Evolutionary conservation across 2,888 invertebrate species (phyloP).

Genomic region (Stenichneumon culpator): DNA sequence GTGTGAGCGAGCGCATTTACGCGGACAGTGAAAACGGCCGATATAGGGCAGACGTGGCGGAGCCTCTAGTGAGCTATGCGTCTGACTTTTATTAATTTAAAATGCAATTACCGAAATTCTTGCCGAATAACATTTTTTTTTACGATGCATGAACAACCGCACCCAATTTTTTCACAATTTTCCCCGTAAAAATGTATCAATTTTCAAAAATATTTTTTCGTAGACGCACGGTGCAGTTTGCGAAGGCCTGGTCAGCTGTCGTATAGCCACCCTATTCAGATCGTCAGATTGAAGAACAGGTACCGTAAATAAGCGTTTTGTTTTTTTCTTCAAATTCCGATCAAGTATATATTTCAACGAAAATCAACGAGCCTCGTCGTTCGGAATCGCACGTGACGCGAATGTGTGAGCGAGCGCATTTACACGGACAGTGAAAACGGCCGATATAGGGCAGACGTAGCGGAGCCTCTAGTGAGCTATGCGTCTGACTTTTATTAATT

Average conservation of each 20-base stretch:
- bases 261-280: too few species aligned
- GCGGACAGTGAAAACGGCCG: constrained; percentile 42
- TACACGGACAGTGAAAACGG: constrained; percentile 37
- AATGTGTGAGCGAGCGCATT: constrained; percentile 11
- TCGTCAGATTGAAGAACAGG: too few species aligned
- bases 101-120: too few species aligned
- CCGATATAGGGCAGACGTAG: constrained; percentile 39
- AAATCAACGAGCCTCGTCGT: neutral
- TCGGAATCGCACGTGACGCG: neutral
- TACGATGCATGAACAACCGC: too few species aligned
- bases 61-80: constrained; percentile 26
- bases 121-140: too few species aligned
- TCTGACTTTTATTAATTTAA: constrained; percentile 19
- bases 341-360: neutral
- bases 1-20: neutral
- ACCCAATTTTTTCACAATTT: too few species aligned
- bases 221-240: too few species aligned
- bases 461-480: constrained; percentile 19
- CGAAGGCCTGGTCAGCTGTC: too few species aligned
- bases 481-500: constrained; percentile 31
- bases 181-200: too few species aligned
- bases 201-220: too few species aligned
- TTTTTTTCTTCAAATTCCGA: too few species aligned
- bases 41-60: constrained; percentile 33
- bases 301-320: too few species aligned